Evolutionary conservation across 2,888 invertebrate genomes (phyloP).

Genomic region (Drepanosiphum platanoidis): DNA sequence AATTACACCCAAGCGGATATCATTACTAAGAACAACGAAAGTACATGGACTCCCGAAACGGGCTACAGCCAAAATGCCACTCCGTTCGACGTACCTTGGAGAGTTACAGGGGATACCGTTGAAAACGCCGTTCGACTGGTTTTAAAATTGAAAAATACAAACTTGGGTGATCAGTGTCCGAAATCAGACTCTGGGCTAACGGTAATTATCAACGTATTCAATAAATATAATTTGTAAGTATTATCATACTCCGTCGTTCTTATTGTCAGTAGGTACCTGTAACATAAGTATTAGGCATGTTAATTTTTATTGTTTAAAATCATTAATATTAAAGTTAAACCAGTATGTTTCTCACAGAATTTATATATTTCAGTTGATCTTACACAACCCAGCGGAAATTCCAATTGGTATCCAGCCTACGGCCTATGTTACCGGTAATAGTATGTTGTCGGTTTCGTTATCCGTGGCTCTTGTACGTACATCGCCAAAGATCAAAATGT

Average conservation of each 20-base stretch:
- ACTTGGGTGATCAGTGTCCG: constrained; percentile 38
- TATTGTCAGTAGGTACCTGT: no score
- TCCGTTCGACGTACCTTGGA: constrained; percentile 61
- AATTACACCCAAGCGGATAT: constrained; percentile 17
- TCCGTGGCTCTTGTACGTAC: constrained; percentile 53
- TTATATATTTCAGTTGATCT: constrained; percentile 64
- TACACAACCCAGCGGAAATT: constrained; percentile 66
- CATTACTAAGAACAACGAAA: constrained; percentile 13
- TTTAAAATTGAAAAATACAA: constrained; percentile 31
- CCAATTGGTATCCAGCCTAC: constrained; percentile 64
- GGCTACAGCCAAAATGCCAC: constrained; percentile 21
- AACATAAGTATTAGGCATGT: no score
- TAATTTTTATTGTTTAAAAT: background rate
- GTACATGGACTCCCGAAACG: constrained; percentile 53
- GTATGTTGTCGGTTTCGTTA: constrained; percentile 56
- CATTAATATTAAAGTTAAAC: background rate
- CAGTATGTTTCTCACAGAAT: background rate
- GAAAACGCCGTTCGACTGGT: constrained; percentile 60
- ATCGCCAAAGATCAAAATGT: constrained; percentile 60
- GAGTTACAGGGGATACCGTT: constrained; percentile 57
- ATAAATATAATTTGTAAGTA: no score
- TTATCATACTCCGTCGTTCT: no score
- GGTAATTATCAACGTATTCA: no score
- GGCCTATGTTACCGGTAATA: constrained; percentile 62
- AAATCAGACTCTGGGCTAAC: constrained; percentile 57